These are phyloP conservation scores for Nebria ingens DNA, from an alignment of 1,140 invertebrate species.

Conservation along the genomic window DNA sequence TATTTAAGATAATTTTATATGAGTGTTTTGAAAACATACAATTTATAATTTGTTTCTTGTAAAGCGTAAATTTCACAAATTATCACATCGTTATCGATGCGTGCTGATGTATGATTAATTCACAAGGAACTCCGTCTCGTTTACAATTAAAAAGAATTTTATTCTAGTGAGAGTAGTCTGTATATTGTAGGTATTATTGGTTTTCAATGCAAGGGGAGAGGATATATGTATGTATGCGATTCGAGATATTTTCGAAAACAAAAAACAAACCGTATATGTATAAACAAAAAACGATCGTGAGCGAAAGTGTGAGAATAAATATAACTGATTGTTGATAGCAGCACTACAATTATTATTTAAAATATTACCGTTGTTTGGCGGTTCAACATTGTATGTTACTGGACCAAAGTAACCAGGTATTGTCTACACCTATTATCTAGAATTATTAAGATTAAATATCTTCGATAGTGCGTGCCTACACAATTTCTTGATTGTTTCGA, in stretches of 20 bases:
- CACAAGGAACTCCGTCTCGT: neutral
- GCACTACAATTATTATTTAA: no score
- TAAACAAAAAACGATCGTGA: neutral
- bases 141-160: neutral
- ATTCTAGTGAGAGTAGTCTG: neutral
- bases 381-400: neutral
- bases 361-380: no score
- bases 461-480: no score
- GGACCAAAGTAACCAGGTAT: neutral
- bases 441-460: neutral
- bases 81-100: neutral
- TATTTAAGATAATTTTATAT: no score
- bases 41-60: no score
- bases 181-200: no score
- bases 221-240: no score
- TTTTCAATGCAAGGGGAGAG: no score
- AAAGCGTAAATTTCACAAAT: neutral
- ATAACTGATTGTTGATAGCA: neutral
- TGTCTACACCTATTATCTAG: neutral
- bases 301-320: neutral
- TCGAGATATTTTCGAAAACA: no score
- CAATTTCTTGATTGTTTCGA: no score
- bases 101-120: neutral
- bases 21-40: no score
- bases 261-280: no score